Percentiles rank a stretch among this genome's conserved stretches.
Evolutionary conservation across 2,113 vertebrate genomes (phyloP).

Genomic region (Tragelaphus scriptus): DNA sequence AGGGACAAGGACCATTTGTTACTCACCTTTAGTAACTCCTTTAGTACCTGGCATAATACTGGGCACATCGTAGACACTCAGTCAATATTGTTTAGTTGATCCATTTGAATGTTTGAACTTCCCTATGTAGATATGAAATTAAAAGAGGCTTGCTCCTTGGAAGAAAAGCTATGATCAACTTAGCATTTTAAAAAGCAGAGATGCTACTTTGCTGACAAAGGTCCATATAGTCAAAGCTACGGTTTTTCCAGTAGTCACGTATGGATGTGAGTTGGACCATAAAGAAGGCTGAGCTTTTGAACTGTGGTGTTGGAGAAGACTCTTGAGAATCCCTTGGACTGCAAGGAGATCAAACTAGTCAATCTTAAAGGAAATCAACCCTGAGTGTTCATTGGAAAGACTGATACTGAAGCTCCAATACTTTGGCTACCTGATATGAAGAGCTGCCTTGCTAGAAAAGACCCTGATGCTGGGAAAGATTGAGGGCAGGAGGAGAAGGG

Average conservation of each 20-base stretch:
- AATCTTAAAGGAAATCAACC: background rate
- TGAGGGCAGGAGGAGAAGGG: background rate
- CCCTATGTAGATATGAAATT: background rate
- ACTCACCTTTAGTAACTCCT: background rate
- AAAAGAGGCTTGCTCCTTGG: background rate
- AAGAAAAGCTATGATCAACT: background rate
- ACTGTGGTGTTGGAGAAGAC: background rate
- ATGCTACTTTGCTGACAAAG: background rate
- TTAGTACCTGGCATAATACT: background rate
- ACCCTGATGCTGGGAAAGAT: background rate
- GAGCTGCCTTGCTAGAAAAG: background rate
- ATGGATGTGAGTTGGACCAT: background rate
- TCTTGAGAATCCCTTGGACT: background rate
- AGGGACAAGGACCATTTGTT: background rate
- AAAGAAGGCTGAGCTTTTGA: background rate
- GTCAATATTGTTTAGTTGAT: background rate
- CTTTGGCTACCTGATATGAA: background rate
- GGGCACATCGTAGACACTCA: background rate
- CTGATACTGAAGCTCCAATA: background rate
- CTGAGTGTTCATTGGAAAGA: background rate
- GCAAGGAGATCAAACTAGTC: background rate
- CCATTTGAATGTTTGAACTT: conserved; percentile 19
- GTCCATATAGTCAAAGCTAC: background rate
- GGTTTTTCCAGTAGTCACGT: background rate
- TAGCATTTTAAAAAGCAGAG: background rate